Base-by-base conservation (phyloP, 30 jellyfish, hydroid and myxozoan species). In the Catostylus mosaicus region DNA sequence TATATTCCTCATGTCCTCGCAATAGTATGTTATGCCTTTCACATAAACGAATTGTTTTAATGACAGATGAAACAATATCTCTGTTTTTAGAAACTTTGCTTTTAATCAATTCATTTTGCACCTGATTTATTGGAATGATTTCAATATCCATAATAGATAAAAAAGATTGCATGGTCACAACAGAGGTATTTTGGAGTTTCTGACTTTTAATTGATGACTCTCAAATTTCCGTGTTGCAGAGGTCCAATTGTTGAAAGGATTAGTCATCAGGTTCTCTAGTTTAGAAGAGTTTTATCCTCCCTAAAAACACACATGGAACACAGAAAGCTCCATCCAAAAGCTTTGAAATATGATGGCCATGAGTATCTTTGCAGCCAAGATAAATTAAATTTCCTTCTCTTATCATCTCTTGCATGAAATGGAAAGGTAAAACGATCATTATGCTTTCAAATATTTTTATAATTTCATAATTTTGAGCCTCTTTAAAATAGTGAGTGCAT, bases 291-390 rank as follows among this genome's bases (percentile, higher is more conserved):
- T 64, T 24, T 12, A 10, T 38, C 36, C 79, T 26, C 1, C 89
- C 89, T 56, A 33, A 78, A 57, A 56, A 64, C 4, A 78, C 69
- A 78, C 89, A 78, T 5, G 74, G 74, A 36, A 78, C 20, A 62
- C 89, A 78, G 63, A 78, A 78, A 32, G 80, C 89, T 11, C 89
- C 89, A 56, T 78, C 89, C 60, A 78, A n/a, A 36, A 64, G 59
- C 69, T 45, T 35, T 59, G 0, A 35, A 76, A 38, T 76, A 50
- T 0, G 63, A 52, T 34, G 57, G 61, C 88, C 88, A 76, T 22
- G 51, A 57, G 57, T 22, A 57, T 24, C 32, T 71, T 38, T 36
- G 69, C 79, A 71, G 47, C 83, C 68, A 40, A 40, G 54, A 40
- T 40, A 40, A 40, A 40, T 40, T 40, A 40, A 40, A 40, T 40